Base-by-base conservation (phyloP, 2,113 vertebrate species). In the Dicentrarchus labrax region DNA sequence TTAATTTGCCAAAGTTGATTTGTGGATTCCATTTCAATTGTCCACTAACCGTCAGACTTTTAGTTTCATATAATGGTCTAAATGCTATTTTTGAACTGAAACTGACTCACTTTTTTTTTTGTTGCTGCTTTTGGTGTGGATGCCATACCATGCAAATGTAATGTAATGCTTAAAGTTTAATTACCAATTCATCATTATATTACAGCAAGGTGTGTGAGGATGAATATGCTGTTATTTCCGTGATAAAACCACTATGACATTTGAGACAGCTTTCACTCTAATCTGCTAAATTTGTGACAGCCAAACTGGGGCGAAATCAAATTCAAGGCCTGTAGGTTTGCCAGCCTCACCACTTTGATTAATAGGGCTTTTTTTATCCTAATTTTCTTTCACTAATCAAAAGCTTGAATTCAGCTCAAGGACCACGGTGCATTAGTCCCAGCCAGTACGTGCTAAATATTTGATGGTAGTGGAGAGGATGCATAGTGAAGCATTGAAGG, bases 391-490 rank as follows among this genome's bases (percentile, higher is more conserved):
- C 80, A 74, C 89, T 88, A 91, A 93, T 92, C 88, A 91, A 91
- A 93, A 88, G 82, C 75, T 86, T 82, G 56, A 65, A 88, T 90
- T 92, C 87, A 86, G 78, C 78, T 70, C 24, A 15, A 62, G 69
- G 57, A 72, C 80, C 3, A 19, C 11, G 22, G 53, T 45, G 45
- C 91, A 89, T 90, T 86, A 86, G 84, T 69, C 71, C 57, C 87
- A 90, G 91, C 88, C 89, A 24, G 36, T 71, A 59, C 41, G 65
- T 81, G 89, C 65, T 95, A 84, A 95, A 96, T 96, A 95, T 94
- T 96, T 94, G 83, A 95, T 92, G 72, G 56, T 21, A 9, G 78
- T 57, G 75, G 76, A 73, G 80, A 86, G 75, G 89, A 80, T 59
- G 82, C 79, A 77, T 45, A 9, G 83, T 77, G 64, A 86, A 82